A percentile compares a stretch with the other conserved stretches of the same genome.
Evolutionary conservation across 2,797 vertebrate genomes (phyloP).

Genomic region (Pseudomugil tenellus): DNA sequence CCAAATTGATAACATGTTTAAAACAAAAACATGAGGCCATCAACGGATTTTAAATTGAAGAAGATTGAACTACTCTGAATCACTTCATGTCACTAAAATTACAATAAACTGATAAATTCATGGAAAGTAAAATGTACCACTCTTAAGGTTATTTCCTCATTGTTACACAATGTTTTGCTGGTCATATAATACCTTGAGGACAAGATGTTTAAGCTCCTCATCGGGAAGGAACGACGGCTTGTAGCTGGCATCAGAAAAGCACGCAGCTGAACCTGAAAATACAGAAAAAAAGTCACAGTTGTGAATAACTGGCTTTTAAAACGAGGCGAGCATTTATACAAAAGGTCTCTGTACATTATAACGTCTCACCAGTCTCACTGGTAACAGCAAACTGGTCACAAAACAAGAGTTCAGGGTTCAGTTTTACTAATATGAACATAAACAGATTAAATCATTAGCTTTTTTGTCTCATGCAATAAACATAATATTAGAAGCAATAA

Average conservation of each 20-base stretch:
- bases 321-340: background rate
- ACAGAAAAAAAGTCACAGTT: background rate
- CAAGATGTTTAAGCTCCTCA: constrained; percentile 90
- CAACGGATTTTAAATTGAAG: background rate
- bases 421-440: background rate
- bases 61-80: background rate
- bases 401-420: background rate
- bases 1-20: constrained; percentile 37
- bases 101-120: too few species aligned
- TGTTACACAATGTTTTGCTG: background rate
- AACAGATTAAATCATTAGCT: background rate
- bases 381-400: background rate
- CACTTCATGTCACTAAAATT: background rate
- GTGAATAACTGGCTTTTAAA: background rate
- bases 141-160: background rate
- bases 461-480: background rate
- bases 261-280: constrained; percentile 84
- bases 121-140: background rate
- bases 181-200: constrained; percentile 86
- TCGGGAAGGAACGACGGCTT: constrained; percentile 93
- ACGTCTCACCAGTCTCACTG: background rate
- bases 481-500: background rate
- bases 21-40: constrained; percentile 31
- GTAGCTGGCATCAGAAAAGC: constrained; percentile 86
- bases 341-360: too few species aligned